A percentile compares a stretch with the other conserved stretches of the same genome.
Evolutionary conservation across 1,140 invertebrate species (phyloP).

Genomic region (Conus betulinus): DNA sequence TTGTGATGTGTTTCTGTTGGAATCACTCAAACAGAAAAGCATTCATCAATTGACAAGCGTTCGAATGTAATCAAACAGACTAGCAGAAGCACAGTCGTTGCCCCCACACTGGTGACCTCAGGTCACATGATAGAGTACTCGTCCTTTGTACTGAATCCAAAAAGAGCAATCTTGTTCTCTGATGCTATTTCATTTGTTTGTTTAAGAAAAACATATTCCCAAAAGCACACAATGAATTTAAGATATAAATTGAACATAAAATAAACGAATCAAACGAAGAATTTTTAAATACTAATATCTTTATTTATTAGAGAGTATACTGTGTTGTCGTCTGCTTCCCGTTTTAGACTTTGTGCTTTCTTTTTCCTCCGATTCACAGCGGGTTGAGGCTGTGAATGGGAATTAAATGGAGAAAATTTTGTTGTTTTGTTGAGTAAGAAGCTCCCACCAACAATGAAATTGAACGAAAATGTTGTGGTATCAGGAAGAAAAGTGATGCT

Average conservation of each 20-base stretch:
- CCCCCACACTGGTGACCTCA: neutral
- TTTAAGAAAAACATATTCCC: neutral
- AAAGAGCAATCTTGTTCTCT: neutral
- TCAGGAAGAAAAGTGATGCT: slow-evolving; percentile 75
- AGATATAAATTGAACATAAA: neutral
- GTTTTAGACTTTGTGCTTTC: neutral
- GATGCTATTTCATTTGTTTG: too few relatives aligned
- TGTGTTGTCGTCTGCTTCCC: neutral
- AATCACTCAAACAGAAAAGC: neutral
- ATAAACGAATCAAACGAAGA: too few relatives aligned
- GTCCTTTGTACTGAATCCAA: neutral
- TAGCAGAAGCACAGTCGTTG: neutral
- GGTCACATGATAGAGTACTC: slow-evolving; percentile 2
- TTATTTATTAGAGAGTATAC: neutral
- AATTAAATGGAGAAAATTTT: too few relatives aligned
- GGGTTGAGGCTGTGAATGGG: too few relatives aligned
- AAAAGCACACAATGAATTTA: neutral
- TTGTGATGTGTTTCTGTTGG: neutral
- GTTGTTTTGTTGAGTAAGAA: neutral
- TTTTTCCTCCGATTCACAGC: too few relatives aligned
- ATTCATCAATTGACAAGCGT: neutral
- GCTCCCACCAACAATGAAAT: slow-evolving; percentile 45
- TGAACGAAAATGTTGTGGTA: slow-evolving; percentile 53
- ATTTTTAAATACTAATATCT: too few relatives aligned
- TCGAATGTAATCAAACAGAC: neutral